Evolutionary conservation across 53 echinoderm and acorn worm species (phyloP).

Genomic region (Holothuria leucospilota): DNA sequence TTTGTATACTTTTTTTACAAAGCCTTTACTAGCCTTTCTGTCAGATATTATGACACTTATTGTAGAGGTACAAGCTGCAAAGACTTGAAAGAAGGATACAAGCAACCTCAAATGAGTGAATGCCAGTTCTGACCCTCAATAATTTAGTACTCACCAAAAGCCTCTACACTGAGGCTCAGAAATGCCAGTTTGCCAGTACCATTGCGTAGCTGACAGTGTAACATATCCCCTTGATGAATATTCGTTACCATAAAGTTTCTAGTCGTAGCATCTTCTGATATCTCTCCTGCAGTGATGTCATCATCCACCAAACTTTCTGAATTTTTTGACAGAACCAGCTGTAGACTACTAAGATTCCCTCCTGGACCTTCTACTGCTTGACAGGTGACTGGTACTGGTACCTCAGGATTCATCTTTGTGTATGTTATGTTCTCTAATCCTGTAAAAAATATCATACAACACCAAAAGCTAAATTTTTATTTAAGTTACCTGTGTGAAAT

Average conservation of each 20-base stretch:
- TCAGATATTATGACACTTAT: no score
- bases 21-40: no score
- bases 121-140: no score
- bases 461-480: no score
- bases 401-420: background rate
- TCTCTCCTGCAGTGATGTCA: background rate
- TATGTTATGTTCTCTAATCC: background rate
- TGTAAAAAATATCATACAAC: no score
- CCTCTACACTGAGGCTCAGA: background rate
- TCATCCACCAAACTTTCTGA: background rate
- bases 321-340: background rate
- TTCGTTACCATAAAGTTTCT: background rate
- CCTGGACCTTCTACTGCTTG: background rate
- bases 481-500: no score
- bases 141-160: background rate
- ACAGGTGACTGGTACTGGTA: conserved; percentile 15
- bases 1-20: no score
- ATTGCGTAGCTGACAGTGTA: background rate
- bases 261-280: background rate
- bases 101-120: no score
- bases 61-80: no score
- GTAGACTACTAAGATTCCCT: background rate
- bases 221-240: background rate
- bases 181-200: background rate
- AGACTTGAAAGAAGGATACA: no score